Evolutionary conservation across 2,797 vertebrate genomes (phyloP).

Genomic region (Myotis findleyi): DNA sequence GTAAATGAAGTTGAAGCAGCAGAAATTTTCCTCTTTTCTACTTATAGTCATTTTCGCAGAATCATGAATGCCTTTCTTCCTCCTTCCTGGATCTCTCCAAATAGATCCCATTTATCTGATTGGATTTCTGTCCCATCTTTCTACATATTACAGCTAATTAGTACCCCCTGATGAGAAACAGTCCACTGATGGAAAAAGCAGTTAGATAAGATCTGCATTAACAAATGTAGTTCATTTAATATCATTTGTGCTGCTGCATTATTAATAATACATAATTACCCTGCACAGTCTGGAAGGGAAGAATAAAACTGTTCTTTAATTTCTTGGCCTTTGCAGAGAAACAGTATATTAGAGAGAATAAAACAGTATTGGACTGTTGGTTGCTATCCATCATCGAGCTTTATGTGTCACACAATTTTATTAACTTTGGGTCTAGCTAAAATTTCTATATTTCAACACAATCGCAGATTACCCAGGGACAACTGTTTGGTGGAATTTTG

Average conservation of each 20-base stretch:
- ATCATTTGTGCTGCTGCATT: conserved; percentile 91
- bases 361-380: conserved; percentile 73
- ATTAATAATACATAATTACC: conserved; percentile 92
- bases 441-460: conserved; percentile 78
- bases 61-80: conserved; percentile 78
- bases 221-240: conserved; percentile 93
- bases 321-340: conserved; percentile 87
- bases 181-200: conserved; percentile 89
- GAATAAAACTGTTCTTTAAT: conserved; percentile 89
- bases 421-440: conserved; percentile 71
- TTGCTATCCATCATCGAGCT: conserved; percentile 77
- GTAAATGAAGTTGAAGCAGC: conserved; percentile 72
- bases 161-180: conserved; percentile 90
- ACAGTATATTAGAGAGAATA: conserved; percentile 79
- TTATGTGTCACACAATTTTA: conserved; percentile 78
- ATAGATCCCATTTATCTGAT: conserved; percentile 89
- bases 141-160: conserved; percentile 91
- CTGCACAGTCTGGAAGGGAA: conserved; percentile 85
- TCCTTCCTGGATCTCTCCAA: conserved; percentile 87
- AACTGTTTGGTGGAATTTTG: not conserved
- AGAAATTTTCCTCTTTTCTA: conserved; percentile 76
- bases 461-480: conserved; percentile 65
- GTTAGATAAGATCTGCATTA: conserved; percentile 92
- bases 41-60: conserved; percentile 77
- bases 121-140: conserved; percentile 90